Evolutionary conservation across 92 coral and sea anemone genomes (phyloP).

Genomic region (Porites cylindrica): DNA sequence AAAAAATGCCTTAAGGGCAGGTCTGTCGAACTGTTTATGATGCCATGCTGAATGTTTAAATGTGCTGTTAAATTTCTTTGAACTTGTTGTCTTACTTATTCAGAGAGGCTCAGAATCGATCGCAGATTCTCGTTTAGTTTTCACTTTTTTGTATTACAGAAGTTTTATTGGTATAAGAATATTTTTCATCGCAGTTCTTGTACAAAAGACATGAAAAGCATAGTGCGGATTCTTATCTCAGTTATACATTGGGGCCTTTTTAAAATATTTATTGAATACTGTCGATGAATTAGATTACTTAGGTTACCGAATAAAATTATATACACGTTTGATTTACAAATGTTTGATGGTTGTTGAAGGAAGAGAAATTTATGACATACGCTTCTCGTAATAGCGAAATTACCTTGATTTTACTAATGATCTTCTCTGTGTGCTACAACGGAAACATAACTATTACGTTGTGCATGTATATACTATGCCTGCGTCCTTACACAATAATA

Average conservation of each 20-base stretch:
- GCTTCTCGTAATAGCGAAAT: neutral
- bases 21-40: no score
- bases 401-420: neutral
- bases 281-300: neutral
- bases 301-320: neutral
- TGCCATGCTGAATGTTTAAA: no score
- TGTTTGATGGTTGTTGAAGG: neutral
- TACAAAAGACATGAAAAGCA: no score
- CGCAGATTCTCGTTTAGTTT: no score
- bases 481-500: neutral
- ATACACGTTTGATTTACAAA: neutral
- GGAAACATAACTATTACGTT: neutral
- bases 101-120: no score
- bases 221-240: no score
- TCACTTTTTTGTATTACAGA: no score
- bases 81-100: no score
- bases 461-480: neutral
- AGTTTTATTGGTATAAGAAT: no score
- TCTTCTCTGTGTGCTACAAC: neutral
- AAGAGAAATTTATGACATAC: neutral
- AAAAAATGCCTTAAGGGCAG: no score
- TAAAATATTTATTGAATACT: conserved; percentile 17
- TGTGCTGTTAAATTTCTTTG: no score
- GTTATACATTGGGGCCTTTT: neutral
- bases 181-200: no score